Evolutionary conservation across 2,888 invertebrate genomes (phyloP).

Genomic region (Alsophila aescularia): DNA sequence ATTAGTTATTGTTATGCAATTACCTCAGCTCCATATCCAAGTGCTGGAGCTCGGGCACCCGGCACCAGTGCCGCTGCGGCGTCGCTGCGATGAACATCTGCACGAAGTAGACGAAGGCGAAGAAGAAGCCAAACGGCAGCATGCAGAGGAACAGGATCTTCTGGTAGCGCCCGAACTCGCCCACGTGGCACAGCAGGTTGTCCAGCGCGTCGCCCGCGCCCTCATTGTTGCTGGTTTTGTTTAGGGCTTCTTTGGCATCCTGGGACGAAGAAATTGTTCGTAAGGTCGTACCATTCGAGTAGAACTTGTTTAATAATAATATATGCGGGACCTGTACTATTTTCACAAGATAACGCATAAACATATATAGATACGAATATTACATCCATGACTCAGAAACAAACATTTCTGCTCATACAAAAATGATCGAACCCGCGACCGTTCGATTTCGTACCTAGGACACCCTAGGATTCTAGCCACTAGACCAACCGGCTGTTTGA

Average conservation of each 20-base stretch:
- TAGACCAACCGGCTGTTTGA: too few species aligned
- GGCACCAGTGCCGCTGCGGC: conserved; percentile 71
- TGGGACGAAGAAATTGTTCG: conserved; percentile 21
- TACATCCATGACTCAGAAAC: too few species aligned
- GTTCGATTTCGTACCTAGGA: too few species aligned
- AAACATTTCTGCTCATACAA: too few species aligned
- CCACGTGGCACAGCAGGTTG: conserved; percentile 63
- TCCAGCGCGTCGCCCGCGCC: conserved; percentile 62
- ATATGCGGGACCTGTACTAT: too few species aligned
- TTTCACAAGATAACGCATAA: too few species aligned
- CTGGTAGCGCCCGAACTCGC: conserved; percentile 73
- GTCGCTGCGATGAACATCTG: conserved; percentile 76
- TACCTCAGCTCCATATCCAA: conserved; percentile 64
- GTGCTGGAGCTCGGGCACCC: conserved; percentile 63
- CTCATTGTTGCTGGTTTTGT: conserved; percentile 41
- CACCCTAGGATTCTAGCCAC: too few species aligned
- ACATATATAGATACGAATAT: too few species aligned
- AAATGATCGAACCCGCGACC: too few species aligned
- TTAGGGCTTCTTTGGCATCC: conserved; percentile 54
- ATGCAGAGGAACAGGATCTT: conserved; percentile 65
- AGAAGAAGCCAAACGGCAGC: conserved; percentile 71
- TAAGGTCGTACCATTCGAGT: too few species aligned
- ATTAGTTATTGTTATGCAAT: too few species aligned
- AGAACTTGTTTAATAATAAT: too few species aligned
- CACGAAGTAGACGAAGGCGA: conserved; percentile 72